Base-by-base conservation (phyloP, 1,140 invertebrate species). In the Zaprionus camerounensis region DNA sequence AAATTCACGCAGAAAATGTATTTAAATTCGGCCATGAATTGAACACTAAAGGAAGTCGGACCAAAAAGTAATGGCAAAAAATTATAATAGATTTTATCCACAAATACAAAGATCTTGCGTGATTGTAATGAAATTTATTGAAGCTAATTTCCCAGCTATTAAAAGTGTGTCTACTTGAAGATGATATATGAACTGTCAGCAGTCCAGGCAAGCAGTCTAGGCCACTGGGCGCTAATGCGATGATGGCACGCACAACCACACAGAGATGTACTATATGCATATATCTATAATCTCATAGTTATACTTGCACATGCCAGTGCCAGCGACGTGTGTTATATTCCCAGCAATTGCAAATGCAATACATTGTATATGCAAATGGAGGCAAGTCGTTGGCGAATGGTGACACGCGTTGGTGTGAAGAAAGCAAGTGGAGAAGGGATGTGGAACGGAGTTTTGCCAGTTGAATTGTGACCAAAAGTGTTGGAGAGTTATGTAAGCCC, bases 101-200 rank as follows among this genome's bases (percentile, higher is more conserved):
- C 2, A n/a, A 7, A 7, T 15, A 0, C 6, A 15, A 38, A 38
- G 36, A 13, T 38, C 13, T 59, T 49, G 15, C 17, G 38, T 17
- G 22, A 56, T 24, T n/a, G 7, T 46, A 44, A 13, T 51, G 1
- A 68, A 61, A 68, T 76, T 61, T 65, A 76, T 76, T 53, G 73
- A 36, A 46, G 46, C 28, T 36, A 53, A 76, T 76, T 76, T 76
- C 73, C 68, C 20, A 34, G 71, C 68, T 71, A 65, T 71, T 71
- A 65, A 57, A 55, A 71, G n/a, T 17, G 41, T 46, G 41, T 46
- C n/a, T 17, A 4, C 7, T 46, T 46, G 41, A 2, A 9, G 34
- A 53, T 57, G 56, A 69, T 69, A 26, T 69, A 69, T 26, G 24
- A 26, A 26, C 5, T 26, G 4, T 26, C 24, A 26, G 24, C 24